Evolutionary conservation across 2,797 vertebrate genomes (phyloP).

Genomic region (Microctenopoma steveboyesi): DNA sequence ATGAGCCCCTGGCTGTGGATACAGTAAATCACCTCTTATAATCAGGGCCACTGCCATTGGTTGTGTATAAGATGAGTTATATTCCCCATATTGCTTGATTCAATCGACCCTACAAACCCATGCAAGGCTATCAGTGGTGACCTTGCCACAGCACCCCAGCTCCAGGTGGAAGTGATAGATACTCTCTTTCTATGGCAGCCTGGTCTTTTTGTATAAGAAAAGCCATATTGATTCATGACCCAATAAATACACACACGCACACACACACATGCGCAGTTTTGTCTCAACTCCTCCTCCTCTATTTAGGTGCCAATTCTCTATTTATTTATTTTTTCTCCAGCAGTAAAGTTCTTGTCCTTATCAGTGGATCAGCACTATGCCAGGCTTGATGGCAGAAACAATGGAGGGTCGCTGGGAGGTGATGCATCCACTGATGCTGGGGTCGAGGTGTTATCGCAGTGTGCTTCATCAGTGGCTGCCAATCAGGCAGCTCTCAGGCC

Average conservation of each 20-base stretch:
- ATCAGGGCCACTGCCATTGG: constrained; percentile 78
- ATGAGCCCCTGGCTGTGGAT: constrained; percentile 65
- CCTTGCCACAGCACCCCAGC: constrained; percentile 74
- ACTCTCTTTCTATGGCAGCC: constrained; percentile 69
- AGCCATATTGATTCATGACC: constrained; percentile 81
- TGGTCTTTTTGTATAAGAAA: constrained; percentile 78
- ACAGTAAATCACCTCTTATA: constrained; percentile 81
- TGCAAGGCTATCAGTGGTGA: constrained; percentile 77
- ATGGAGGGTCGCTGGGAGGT: constrained; percentile 73
- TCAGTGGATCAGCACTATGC: constrained; percentile 83
- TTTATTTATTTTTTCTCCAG: constrained; percentile 11
- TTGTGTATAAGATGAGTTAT: constrained; percentile 78
- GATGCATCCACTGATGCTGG: constrained; percentile 63
- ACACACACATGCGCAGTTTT: constrained; percentile 62
- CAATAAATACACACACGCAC: constrained; percentile 86
- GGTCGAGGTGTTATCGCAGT: constrained; percentile 80
- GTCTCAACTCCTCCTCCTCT: constrained; percentile 63
- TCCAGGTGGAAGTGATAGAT: constrained; percentile 85
- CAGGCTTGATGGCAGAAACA: constrained; percentile 85
- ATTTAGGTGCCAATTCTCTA: constrained; percentile 33
- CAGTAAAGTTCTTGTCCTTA: constrained; percentile 77
- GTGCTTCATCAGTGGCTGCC: constrained; percentile 84
- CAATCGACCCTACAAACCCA: constrained; percentile 57
- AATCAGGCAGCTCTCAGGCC: constrained; percentile 84
- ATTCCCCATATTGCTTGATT: constrained; percentile 71